phyloP scores from a whole-genome alignment of 2,113 vertebrate species.

The Hemiscyllium ocellatum region DNA sequence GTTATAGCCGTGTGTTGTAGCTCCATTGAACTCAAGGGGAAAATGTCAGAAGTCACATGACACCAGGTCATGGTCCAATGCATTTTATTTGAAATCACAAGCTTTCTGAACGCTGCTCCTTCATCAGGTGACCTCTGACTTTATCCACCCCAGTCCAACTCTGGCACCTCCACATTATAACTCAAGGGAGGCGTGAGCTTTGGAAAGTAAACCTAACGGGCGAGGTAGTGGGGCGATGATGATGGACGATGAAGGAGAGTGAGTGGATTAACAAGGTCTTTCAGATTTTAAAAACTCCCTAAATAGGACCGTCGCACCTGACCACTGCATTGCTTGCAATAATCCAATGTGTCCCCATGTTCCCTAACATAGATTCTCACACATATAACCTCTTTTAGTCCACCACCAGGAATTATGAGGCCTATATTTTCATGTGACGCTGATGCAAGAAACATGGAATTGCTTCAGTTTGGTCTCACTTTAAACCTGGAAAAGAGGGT shows the following conservation, averaged over 20 bases:
- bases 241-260: not conserved
- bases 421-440: not conserved
- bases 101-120: no score
- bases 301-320: not conserved
- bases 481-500: not conserved
- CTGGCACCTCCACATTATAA: no score
- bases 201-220: not conserved
- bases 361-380: not conserved
- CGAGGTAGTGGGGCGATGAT: not conserved
- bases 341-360: not conserved
- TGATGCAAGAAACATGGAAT: not conserved
- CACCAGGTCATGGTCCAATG: no score
- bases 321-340: not conserved
- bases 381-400: not conserved
- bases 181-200: not conserved
- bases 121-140: no score
- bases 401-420: not conserved
- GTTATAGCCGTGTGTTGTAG: no score
- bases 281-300: not conserved
- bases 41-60: no score
- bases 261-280: not conserved
- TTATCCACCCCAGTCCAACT: no score
- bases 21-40: no score
- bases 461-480: not conserved
- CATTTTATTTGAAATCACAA: no score